phyloP scores from a whole-genome alignment of 1,140 invertebrate genomes.

The Chrysoperla carnea region DNA sequence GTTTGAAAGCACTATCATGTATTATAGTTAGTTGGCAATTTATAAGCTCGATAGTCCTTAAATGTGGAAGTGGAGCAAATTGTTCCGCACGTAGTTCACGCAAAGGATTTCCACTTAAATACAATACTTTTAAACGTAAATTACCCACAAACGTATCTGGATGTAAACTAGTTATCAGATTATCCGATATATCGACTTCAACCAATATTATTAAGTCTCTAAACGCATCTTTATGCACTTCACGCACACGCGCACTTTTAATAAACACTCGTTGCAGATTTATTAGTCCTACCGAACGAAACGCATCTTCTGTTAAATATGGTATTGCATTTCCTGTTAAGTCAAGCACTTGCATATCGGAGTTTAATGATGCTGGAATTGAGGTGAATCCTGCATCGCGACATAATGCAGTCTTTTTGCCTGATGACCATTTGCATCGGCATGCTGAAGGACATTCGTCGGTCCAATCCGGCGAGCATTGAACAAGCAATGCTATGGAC shows the following conservation, averaged over 20 bases:
- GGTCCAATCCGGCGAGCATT: slow-evolving; percentile 49
- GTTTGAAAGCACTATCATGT: slow-evolving; percentile 49
- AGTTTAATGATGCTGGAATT: slow-evolving; percentile 52
- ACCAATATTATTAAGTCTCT: slow-evolving; percentile 70
- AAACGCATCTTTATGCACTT: slow-evolving; percentile 67
- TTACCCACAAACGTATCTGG: slow-evolving; percentile 58
- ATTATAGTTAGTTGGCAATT: slow-evolving; percentile 54
- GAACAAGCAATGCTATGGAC: slow-evolving; percentile 18
- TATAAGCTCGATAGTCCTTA: slow-evolving; percentile 54
- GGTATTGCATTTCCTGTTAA: slow-evolving; percentile 62
- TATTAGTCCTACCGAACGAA: slow-evolving; percentile 55
- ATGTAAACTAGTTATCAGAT: slow-evolving; percentile 44
- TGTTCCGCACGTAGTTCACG: slow-evolving; percentile 36
- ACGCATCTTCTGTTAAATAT: slow-evolving; percentile 58
- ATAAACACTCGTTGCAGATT: slow-evolving; percentile 73
- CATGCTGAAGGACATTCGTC: slow-evolving; percentile 64
- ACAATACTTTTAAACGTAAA: slow-evolving; percentile 46
- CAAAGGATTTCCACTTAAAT: slow-evolving; percentile 54
- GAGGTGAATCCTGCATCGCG: slow-evolving; percentile 53
- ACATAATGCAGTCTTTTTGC: slow-evolving; percentile 73
- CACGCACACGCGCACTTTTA: slow-evolving; percentile 48
- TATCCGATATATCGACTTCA: slow-evolving; percentile 68
- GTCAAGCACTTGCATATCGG: slow-evolving; percentile 73
- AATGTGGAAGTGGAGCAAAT: slow-evolving; percentile 51
- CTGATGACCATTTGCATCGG: slow-evolving; percentile 75